Percentiles rank a stretch among this genome's conserved stretches.
These are phyloP conservation scores for Melieria crassipennis DNA, from an alignment of 2,888 invertebrate genomes.

Conservation along the genomic window DNA sequence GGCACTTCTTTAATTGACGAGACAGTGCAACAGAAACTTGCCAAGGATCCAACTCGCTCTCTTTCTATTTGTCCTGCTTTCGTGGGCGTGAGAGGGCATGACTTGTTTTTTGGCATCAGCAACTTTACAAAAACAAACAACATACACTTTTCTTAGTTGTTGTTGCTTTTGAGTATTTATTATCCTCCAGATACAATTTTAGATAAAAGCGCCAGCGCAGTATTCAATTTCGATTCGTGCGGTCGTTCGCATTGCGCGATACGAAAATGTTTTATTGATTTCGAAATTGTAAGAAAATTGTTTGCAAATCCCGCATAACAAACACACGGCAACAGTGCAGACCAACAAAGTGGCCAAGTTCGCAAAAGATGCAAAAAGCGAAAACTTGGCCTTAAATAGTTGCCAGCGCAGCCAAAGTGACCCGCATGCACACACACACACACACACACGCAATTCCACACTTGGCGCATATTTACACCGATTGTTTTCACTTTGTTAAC, in stretches of 20 bases:
- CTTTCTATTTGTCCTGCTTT: too few relatives aligned
- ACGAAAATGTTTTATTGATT: slow-evolving; percentile 38
- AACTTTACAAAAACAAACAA: too few relatives aligned
- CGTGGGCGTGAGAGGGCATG: too few relatives aligned
- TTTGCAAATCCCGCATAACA: slow-evolving; percentile 37
- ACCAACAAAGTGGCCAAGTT: too few relatives aligned
- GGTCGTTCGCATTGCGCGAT: neutral
- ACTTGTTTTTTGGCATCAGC: too few relatives aligned
- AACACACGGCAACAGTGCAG: neutral
- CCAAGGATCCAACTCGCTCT: neutral
- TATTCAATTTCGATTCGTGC: too few relatives aligned
- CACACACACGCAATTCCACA: slow-evolving; percentile 6
- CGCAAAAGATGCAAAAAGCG: too few relatives aligned
- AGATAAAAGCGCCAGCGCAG: slow-evolving; percentile 22
- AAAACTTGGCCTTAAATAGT: too few relatives aligned
- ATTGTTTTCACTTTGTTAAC: slow-evolving; percentile 48
- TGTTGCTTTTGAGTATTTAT: slow-evolving; percentile 24
- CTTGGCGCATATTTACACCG: too few relatives aligned
- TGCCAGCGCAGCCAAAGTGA: too few relatives aligned
- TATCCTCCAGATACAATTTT: slow-evolving; percentile 34
- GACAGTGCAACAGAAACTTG: neutral
- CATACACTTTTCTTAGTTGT: neutral
- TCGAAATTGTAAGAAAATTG: slow-evolving; percentile 39
- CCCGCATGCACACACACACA: neutral
- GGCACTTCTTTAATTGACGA: neutral